Evolutionary conservation across 2,113 vertebrate species (phyloP).

Genomic region (Pedetes capensis): DNA sequence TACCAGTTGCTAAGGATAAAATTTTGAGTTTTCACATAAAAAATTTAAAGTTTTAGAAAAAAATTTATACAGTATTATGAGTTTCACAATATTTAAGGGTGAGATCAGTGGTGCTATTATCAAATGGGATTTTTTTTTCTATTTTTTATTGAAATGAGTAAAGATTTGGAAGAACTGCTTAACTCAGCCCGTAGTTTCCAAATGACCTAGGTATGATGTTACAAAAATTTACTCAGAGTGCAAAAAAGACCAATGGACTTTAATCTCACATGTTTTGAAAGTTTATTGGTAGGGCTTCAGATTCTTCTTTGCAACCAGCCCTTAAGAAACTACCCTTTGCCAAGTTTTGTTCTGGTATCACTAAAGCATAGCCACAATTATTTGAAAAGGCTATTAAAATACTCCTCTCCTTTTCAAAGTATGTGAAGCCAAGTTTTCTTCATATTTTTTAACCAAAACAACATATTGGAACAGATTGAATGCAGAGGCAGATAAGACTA

Average conservation of each 20-base stretch:
- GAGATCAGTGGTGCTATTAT: neutral
- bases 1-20: neutral
- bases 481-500: slow-evolving; percentile 10
- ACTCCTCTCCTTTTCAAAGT: slow-evolving; percentile 2
- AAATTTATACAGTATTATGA: neutral
- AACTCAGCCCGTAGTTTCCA: neutral
- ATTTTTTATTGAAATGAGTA: neutral
- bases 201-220: neutral
- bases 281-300: neutral
- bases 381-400: slow-evolving; percentile 44
- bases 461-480: neutral
- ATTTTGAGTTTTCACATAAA: neutral
- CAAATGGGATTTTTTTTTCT: neutral
- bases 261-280: neutral
- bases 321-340: neutral
- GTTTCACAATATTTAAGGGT: neutral
- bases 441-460: slow-evolving; percentile 24
- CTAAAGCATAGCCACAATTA: neutral
- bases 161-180: neutral
- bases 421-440: slow-evolving; percentile 42
- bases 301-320: neutral
- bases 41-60: slow-evolving; percentile 3
- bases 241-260: neutral
- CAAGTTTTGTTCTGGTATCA: neutral
- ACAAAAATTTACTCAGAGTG: neutral